Conservation (phyloP, 2,888 invertebrate genomes). For the Epistrophella euchroma region DNA sequence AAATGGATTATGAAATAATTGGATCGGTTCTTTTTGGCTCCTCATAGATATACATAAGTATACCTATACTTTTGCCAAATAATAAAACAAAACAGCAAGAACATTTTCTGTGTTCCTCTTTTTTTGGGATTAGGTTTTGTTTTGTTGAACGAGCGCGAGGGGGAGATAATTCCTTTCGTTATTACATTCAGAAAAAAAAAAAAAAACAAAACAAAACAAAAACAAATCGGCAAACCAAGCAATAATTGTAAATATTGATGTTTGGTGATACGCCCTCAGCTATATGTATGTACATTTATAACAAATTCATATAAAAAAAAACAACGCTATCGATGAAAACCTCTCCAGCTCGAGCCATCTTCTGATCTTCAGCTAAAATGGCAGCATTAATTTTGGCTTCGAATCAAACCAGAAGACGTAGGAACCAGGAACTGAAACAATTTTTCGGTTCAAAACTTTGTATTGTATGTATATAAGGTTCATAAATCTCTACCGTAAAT, state of each 20-base stretch:
- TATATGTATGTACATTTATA: constrained; percentile 18
- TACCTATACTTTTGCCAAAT: constrained; percentile 43
- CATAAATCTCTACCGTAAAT: constrained; percentile 62
- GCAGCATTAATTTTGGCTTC: constrained; percentile 52
- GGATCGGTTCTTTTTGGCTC: constrained; percentile 61
- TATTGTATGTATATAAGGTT: constrained; percentile 58
- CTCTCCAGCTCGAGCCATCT: constrained; percentile 3
- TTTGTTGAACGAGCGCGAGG: neutral
- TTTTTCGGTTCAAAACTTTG: constrained; percentile 38
- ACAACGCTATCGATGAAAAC: constrained; percentile 52
- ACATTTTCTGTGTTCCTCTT: constrained; percentile 2
- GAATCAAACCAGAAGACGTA: neutral
- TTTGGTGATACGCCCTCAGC: constrained; percentile 42
- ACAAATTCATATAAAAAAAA: neutral
- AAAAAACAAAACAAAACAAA: constrained; percentile 31
- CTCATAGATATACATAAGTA: neutral
- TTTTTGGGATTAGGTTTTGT: constrained; percentile 45
- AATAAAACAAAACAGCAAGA: constrained; percentile 33
- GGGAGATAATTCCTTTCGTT: constrained; percentile 44
- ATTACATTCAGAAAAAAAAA: constrained; percentile 36
- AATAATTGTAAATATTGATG: constrained; percentile 73
- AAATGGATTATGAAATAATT: constrained; percentile 75
- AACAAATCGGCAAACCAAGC: constrained; percentile 17
- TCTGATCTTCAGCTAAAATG: constrained; percentile 33
- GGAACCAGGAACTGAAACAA: constrained; percentile 2